Evolutionary conservation across 2,888 invertebrate genomes (phyloP).

Genomic region (Lasioglossum lativentre): DNA sequence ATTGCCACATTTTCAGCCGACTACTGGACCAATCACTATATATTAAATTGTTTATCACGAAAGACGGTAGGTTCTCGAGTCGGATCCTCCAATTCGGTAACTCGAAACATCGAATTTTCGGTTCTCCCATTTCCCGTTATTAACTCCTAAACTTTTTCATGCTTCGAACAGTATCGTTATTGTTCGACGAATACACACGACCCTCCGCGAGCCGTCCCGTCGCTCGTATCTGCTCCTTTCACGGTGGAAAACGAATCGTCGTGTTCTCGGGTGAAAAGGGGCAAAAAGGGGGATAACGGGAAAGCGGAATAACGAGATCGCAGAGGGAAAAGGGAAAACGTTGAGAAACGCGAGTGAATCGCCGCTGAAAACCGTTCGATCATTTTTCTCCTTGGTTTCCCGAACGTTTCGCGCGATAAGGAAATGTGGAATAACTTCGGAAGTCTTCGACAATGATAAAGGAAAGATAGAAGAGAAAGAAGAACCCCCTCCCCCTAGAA

Average conservation of each 20-base stretch:
- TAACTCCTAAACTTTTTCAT: not conserved
- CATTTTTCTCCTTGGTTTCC: slow-evolving; percentile 67
- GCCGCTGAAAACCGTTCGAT: slow-evolving; percentile 51
- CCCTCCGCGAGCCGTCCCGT: not conserved
- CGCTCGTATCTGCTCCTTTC: slow-evolving; percentile 24
- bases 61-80: not conserved
- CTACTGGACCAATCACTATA: not conserved
- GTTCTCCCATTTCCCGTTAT: not conserved
- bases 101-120: not conserved
- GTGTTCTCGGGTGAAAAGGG: slow-evolving; percentile 12
- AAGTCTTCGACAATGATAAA: not conserved
- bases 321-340: slow-evolving; percentile 33
- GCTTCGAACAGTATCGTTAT: slow-evolving; percentile 16
- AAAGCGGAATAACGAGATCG: slow-evolving; percentile 17
- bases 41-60: not conserved
- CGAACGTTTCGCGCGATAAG: slow-evolving; percentile 67
- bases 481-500: slow-evolving; percentile 35
- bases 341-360: slow-evolving; percentile 37
- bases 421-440: slow-evolving; percentile 62
- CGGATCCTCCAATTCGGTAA: not conserved
- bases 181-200: slow-evolving; percentile 8
- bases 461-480: slow-evolving; percentile 2
- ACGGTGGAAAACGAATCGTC: slow-evolving; percentile 31
- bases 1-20: too few species aligned
- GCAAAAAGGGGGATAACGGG: not conserved